Base-by-base conservation (phyloP, 1,140 invertebrate species). In the Pseudomyrmex concolor region DNA sequence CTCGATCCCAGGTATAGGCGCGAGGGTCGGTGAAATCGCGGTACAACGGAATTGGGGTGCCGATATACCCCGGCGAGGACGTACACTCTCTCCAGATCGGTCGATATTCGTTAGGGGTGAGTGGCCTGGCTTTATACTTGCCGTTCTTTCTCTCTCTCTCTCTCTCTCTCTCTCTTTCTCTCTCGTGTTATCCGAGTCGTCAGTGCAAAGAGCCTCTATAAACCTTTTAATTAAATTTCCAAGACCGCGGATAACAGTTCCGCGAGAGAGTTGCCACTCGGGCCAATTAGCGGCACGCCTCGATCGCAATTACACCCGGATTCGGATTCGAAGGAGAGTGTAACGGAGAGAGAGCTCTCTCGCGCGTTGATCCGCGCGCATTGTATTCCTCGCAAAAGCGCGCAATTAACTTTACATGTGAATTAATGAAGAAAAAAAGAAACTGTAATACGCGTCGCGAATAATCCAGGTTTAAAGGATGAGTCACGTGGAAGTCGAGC, bases 51-150 rank as follows among this genome's bases (percentile, higher is more conserved):
- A 77, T 54, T 45, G 57, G n/a, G 19, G 68, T 34, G 60, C 19
- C 45, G 64, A 80, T 67, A 76, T 62, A 74, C 34, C 59, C 19
- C 57, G 43, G 22, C 25, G 64, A 70, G 74, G 2, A 55, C 78
- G 57, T 84, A 81, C 78, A 86, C 63, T 80, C 64, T 73, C 76
- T 78, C 15, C 45, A 17, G 68, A 66, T 48, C 84, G 91, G 86
- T 92, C 91, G 91, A 92, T 92, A 91, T 89, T 87, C 59, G 70
- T 54, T 83, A 85, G 89, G 86, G 91, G 90, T 91, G 84, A 91
- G 90, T 86, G 89, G 77, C 89, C 91, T 89, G 86, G 34, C 34
- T 7, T 34, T 34, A 34, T 34, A 34, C 34, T 7, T 7, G 34
- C 34, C 34, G 34, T 7, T 34, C 34, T 34, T 34, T 34, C 34